Base-by-base conservation (phyloP, 1,140 invertebrate species). In the Lucilia cuprina region DNA sequence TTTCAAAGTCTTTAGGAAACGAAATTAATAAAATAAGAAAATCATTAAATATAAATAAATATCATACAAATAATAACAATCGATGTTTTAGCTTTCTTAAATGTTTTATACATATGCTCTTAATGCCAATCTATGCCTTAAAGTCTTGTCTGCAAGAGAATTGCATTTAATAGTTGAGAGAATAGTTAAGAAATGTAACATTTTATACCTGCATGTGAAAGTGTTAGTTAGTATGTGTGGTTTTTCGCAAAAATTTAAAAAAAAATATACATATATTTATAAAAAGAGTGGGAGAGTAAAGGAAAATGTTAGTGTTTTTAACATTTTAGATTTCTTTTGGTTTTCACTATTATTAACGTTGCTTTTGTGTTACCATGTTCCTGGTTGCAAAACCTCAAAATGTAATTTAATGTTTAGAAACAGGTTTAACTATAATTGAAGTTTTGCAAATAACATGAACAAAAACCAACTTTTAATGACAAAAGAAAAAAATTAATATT, bases 361-460 rank as follows among this genome's bases (percentile, higher is more conserved):
- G 50, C 12, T 55, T 55, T 19, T 21, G 49, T 80, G 41, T 80
- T 25, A 47, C 17, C 34, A 13, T 80, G 41, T 80, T 80, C 41
- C 47, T 80, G 77, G 41, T 80, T 80, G 49, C n/a, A 47, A 70
- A 49, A 80, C 77, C 77, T 19, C 77, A 80, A 80, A 80, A 80
- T 80, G 77, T 80, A 49, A 80, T 80, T 80, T 80, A 80, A 80
- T 49, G 77, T 80, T 50, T 49, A 12, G 21, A 47, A 80, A n/a
- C 41, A 80, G 77, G 41, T 80, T 80, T 49, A 80, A 80, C 77
- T 80, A 41, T 80, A 80, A 80, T 80, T 80, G 41, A 80, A 80
- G 77, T 80, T 80, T 35, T 14, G 77, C 74, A 35, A 77, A 77
- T 49, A 80, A 50, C 77, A 80, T 49, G 77, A n/a, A n/a, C 77